Evolutionary conservation across 2,888 invertebrate genomes (phyloP), one percentile per base, ranked within the genome.

Genomic region (Rutpela maculata): DNA sequence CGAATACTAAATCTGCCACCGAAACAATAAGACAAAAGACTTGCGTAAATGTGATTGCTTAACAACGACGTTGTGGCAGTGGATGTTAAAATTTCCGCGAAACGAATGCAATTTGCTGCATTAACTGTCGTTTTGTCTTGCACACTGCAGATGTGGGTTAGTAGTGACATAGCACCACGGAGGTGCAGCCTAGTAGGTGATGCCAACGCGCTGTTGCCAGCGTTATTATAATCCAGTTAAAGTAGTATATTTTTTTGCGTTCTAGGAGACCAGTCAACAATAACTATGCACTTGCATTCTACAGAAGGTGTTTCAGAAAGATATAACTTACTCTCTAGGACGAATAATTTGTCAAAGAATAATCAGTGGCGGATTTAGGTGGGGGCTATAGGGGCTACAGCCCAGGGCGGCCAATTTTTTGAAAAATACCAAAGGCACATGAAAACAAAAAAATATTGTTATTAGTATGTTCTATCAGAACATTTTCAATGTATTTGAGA

Each of bases 71-170:
- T 31, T 17, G 57, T 18, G 35, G 35, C 56, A 19, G 70, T 60
- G 38, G 38, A 18, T 35, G 56, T 60, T 38, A 9, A 35, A 70
- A 60, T 57, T 60, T 60, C 50, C 70, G 70, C 50, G 59, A 22
- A 70, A 60, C 70, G 60, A 35, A 62, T 62, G 43, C 22, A 70
- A 70, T 70, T 67, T 55, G 26, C 67, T 55, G 70, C 70, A 43
- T 22, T 22, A 38, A 43, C n/a, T 62, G 70, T 26, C 22, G 38
- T 66, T 66, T 59, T 57, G 59, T 57, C 19, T 55, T 43, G 60
- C 65, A 66, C 67, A 67, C 17, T 55, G 77, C 63, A 70, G 66
- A 74, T 74, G 69, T 75, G 72, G 67, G 73, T 72, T 71, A 75
- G 70, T 73, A 79, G 74, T 80, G 81, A 31, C 60, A 60, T 19